phyloP scores from a whole-genome alignment of 2,888 invertebrate species.

The Eudasyphora cyanicolor region DNA sequence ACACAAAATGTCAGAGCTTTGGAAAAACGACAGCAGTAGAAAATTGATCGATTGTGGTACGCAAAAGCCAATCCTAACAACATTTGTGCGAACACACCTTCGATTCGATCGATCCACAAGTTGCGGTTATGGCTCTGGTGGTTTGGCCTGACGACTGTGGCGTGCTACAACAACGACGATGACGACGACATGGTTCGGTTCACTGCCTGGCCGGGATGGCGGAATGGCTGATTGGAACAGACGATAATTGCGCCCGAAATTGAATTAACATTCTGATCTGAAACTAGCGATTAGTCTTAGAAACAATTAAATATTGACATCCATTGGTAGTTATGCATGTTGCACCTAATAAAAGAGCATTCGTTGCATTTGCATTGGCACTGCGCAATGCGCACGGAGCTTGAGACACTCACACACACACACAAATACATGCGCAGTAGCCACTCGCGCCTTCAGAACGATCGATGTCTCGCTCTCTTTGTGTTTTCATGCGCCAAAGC shows the following conservation, averaged over 20 bases:
- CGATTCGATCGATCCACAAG: conserved; percentile 1
- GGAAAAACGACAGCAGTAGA: conserved; percentile 26
- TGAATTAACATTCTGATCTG: conserved; percentile 77
- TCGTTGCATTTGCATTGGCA: conserved; percentile 47
- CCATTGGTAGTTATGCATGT: conserved; percentile 46
- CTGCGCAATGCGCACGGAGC: not conserved
- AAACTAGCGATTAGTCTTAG: conserved; percentile 71
- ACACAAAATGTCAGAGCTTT: conserved; percentile 50
- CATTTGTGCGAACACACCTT: conserved; percentile 63
- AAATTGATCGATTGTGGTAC: conserved; percentile 64
- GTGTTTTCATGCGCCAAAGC: conserved; percentile 25
- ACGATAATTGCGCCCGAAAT: conserved; percentile 59
- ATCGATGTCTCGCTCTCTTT: conserved; percentile 11
- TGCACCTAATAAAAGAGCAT: conserved; percentile 36
- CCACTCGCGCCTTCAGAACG: conserved; percentile 19
- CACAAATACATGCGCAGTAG: too few relatives aligned
- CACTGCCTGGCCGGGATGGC: not conserved
- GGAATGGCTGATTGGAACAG: conserved; percentile 54
- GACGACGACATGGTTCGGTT: not conserved
- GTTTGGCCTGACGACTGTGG: too few relatives aligned
- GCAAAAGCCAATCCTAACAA: conserved; percentile 65
- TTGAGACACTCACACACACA: too few relatives aligned
- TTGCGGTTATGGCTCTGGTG: too few relatives aligned
- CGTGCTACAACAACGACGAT: conserved; percentile 2
- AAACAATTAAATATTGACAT: conserved; percentile 78